Evolutionary conservation across 2,888 invertebrate species (phyloP), one percentile per base, ranked within the genome.

Genomic region (Polydesmus complanatus): DNA sequence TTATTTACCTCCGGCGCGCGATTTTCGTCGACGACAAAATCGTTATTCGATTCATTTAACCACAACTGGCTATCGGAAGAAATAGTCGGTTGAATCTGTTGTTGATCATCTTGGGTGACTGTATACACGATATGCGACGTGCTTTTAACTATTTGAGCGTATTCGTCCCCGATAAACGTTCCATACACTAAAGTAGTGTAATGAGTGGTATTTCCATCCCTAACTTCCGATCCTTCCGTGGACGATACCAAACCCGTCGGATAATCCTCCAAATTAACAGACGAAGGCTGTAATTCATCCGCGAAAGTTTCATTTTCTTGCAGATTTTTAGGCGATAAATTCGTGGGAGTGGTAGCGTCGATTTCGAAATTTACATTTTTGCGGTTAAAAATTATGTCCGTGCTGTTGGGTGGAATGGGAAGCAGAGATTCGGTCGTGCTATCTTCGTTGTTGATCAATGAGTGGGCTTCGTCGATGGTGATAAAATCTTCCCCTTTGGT

Each of bases 161-260:
- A 79, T 65, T 77, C 75, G 0, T 74, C 77, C 27, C 78, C 76
- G 18, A 78, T 70, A 37, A 77, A 76, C 0, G 79, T 79, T 2
- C 79, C 79, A 61, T 76, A 78, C 56, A 79, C 75, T 14, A 75
- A 72, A 5, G 78, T 79, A 51, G 78, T 79, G 65, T 77, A 78
- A 54, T 77, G 73, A 0, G 79, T 79, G 0, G 79, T 79, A 0
- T 77, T 78, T 5, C 77, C 78, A 62, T 76, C 73, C 1, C 67
- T 64, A 0, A 76, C 73, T 3, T 76, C 73, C 1, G 76, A 77
- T 0, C 78, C 79, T 60, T 77, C 78, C 8, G 79, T 71, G 0
- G 77, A 76, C 61, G 77, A 78, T n/a, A 79, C 70, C 2, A 79
- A 68, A 0, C 79, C 79, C 2, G 74, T 65, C 1, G 76, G 73